Conservation (phyloP, 2,113 vertebrate species). For the Chiloscyllium plagiosum region DNA sequence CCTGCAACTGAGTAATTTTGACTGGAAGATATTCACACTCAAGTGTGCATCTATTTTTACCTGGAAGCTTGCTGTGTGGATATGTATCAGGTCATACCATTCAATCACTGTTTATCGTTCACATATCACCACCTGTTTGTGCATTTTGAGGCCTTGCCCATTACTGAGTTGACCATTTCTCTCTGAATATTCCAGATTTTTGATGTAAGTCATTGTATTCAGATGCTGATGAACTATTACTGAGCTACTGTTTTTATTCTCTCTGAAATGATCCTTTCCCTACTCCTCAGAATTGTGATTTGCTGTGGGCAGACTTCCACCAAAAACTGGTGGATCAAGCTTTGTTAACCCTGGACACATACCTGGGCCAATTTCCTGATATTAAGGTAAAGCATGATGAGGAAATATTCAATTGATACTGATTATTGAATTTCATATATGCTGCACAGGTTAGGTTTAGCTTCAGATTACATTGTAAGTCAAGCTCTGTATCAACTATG, state of each 20-base stretch:
- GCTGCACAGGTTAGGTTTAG: background rate
- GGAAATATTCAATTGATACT: background rate
- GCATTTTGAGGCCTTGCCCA: background rate
- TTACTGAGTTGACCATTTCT: background rate
- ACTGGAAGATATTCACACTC: background rate
- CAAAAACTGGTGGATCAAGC: constrained; percentile 92
- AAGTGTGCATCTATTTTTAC: background rate
- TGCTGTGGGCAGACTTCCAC: constrained; percentile 94
- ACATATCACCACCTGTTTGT: background rate
- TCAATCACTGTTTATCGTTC: background rate
- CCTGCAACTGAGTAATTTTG: no score
- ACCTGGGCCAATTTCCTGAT: constrained; percentile 90
- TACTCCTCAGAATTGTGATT: constrained; percentile 80
- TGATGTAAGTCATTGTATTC: background rate
- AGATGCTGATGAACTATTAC: background rate
- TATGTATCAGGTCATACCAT: background rate
- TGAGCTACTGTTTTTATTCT: background rate
- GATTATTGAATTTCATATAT: background rate
- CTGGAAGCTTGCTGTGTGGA: background rate
- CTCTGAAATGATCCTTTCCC: constrained; percentile 32
- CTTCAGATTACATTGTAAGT: background rate
- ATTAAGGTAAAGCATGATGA: constrained; percentile 73
- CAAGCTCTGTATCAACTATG: background rate
- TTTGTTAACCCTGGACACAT: constrained; percentile 80
- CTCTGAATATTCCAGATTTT: background rate